Evolutionary conservation across 2,113 vertebrate species (phyloP), one percentile per base, ranked within the genome.

Genomic region (Neoarius graeffei): DNA sequence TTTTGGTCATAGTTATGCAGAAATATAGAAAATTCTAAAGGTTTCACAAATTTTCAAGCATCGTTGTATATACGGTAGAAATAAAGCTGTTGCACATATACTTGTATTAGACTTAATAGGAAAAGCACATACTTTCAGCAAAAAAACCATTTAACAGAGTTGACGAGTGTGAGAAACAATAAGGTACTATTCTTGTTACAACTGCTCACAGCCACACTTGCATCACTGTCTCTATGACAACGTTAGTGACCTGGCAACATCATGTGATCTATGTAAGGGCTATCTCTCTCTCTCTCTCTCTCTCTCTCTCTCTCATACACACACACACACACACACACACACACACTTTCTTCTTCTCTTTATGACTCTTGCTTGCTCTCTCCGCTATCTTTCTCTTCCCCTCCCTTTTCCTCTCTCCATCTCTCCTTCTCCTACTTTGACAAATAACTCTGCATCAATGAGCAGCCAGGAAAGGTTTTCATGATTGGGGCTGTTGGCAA

Each of bases 171-270:
- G 74, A 56, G 25, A 77, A 83, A 83, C 80, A 77, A 62, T 83
- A 77, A 87, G 67, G 57, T 76, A 57, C 79, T 74, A 62, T 86
- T 77, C 69, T 67, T 69, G 57, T 86, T 83, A 69, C 59, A 89
- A 60, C 71, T 14, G 15, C 83, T 80, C 62, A 5, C 52, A 56
- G 59, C 56, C 77, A 59, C 87, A 82, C 88, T 91, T 27, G 57
- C 89, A 89, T 93, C 86, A 88, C 91, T 90, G 91, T 91, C 93
- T 93, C 76, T 79, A 90, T 90, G 86, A 87, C 91, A 91, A 93
- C 93, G 81, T 85, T 91, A 93, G 92, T 93, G 93, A 94, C 92
- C 93, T 52, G 62, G 17, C 89, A 19, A 62, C 90, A 91, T 90
- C 91, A 92, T 89, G 89, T 91, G 93, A 94, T 88, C 91, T 90